Evolutionary conservation across 2,888 invertebrate genomes (phyloP), one percentile per base, ranked within the genome.

Genomic region (Hypomecis punctinalis): DNA sequence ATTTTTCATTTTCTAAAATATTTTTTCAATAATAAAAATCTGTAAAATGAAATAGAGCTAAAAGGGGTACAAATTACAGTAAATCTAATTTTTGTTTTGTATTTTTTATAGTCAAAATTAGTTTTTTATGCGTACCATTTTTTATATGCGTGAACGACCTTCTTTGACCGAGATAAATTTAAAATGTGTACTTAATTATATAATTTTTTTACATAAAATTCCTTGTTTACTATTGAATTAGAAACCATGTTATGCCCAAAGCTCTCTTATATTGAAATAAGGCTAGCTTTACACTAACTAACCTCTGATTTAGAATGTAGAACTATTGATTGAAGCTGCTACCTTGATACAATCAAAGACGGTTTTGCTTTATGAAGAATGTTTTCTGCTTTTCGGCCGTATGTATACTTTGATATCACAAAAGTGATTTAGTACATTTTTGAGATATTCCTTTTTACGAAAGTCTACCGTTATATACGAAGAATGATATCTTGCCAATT

Each of bases 21-120:
- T 52, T 46, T 63, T 68, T 47, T 23, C 23, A 23, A 23, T 13
- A 61, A 48, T 63, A 4, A 48, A 9, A 48, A 36, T 5, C 10
- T 45, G 13, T 45, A 2, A 23, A 6, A 6, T 37, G 1, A 51
- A 52, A 49, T 52, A 54, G 55, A 49, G 60, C 37, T 49, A 42
- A 48, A 66, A 65, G 63, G 75, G 69, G 71, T 75, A 71, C 73
- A 66, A 56, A 63, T 66, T 66, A 63, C 70, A 45, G 55, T 66
- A 46, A 62, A 60, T 45, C 35, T 48, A 43, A 54, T 61, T 55
- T 57, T 55, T 57, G 61, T 72, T 75, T 74, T 75, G 61, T 72
- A 70, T 71, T 73, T 74, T 51, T 69, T 61, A 72, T 79, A 76
- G 70, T 51, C 64, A 55, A 72, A 77, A 63, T 72, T 71, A 69